Evolutionary conservation across 92 coral and sea anemone genomes (phyloP), one percentile per base, ranked within the genome.

Genomic region (Montipora capitata): DNA sequence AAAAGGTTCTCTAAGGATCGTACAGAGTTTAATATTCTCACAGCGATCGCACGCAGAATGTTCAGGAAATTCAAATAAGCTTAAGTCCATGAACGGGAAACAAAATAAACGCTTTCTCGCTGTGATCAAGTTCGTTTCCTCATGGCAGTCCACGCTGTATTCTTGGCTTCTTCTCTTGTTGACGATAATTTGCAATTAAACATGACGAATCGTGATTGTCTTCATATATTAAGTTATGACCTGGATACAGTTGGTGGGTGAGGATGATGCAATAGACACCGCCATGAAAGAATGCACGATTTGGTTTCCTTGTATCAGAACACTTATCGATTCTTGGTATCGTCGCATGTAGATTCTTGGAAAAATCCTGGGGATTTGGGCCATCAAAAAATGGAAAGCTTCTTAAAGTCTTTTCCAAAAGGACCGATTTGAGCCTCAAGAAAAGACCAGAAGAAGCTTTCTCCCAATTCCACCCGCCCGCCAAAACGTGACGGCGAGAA

Each of bases 381-480:
- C 35, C 1, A 80, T 80, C 85, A 35, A 68, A 74, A 68, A 49
- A 40, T 68, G 61, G 85, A 68, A 79, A 81, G 76, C 85, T 81
- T 81, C 85, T 81, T 38, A 40, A 51, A 81, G 77, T 81, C 85
- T 81, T 81, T 81, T 56, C 85, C 39, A 41, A 44, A 44, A 65
- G 7, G 27, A 52, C 20, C 52, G 44, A 81, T 13, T 20, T 40
- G 17, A 52, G 67, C 64, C 20, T 68, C 41, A 18, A 39, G 85
- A 81, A 81, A 81, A 81, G 76, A 81, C 85, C 16, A 39, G 27
- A 81, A 81, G 77, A 81, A 81, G 85, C 76, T 81, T 81, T 52
- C 85, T 69, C 52, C 70, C 85, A 43, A 59, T 81, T 68, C 77
- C 76, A 68, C 77, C 74, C 67, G 76, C 76, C 49, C 76, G 84